Evolutionary conservation across 1,140 invertebrate species (phyloP).

Genomic region (Ceratitis capitata): DNA sequence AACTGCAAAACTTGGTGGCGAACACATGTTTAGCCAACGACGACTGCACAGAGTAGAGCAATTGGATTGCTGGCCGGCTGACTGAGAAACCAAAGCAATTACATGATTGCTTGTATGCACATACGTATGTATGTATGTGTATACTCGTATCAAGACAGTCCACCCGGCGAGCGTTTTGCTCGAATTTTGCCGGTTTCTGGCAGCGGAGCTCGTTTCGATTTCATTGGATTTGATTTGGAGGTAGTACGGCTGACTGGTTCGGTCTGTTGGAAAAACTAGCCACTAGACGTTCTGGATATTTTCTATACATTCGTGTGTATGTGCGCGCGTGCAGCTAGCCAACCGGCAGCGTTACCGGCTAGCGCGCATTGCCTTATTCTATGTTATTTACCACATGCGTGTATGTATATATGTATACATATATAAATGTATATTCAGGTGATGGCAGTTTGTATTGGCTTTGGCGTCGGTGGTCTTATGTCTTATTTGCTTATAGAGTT

Average conservation of each 20-base stretch:
- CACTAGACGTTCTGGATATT: background rate
- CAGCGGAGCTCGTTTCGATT: background rate
- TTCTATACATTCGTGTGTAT: background rate
- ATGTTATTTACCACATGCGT: background rate
- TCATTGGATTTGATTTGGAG: background rate
- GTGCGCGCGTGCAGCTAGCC: background rate
- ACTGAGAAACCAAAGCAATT: background rate
- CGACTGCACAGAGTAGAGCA: no score
- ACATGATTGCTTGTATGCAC: background rate
- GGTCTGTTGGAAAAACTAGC: background rate
- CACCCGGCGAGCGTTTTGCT: background rate
- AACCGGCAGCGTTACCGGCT: background rate
- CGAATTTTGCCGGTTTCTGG: constrained; percentile 2
- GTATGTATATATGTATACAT: background rate
- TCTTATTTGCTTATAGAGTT: background rate
- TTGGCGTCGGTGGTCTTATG: constrained; percentile 15
- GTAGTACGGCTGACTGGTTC: background rate
- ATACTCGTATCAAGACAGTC: background rate
- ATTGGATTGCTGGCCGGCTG: no score
- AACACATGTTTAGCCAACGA: background rate
- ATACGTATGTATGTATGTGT: background rate
- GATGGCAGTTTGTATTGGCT: constrained; percentile 1
- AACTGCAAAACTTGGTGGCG: background rate
- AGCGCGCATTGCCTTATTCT: background rate
- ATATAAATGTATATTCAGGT: background rate